Conservation (phyloP, 2,113 vertebrate species). For the Copsychus sechellarum region DNA sequence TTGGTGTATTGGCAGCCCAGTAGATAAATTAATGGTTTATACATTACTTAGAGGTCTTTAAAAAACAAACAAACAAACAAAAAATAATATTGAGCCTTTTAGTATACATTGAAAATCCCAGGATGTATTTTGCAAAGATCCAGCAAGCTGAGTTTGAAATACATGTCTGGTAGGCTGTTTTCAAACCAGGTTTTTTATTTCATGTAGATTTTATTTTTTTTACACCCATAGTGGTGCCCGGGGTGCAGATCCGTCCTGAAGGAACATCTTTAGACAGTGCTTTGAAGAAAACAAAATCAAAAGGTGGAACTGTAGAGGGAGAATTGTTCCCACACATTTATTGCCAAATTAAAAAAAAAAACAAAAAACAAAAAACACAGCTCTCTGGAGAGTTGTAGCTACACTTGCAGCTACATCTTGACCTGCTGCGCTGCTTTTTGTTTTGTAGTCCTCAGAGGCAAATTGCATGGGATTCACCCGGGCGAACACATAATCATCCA, state of each 20-base stretch:
- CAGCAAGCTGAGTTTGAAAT: background rate
- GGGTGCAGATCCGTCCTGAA: background rate
- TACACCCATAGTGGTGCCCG: background rate
- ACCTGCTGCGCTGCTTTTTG: background rate
- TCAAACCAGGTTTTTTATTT: background rate
- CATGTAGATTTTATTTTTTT: background rate
- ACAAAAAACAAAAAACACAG: background rate
- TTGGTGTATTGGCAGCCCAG: background rate
- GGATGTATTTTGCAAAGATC: background rate
- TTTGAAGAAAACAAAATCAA: conserved; percentile 44
- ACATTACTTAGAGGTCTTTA: background rate
- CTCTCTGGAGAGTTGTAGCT: background rate
- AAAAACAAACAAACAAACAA: background rate
- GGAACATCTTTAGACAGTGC: background rate
- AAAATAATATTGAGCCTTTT: background rate
- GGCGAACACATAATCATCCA: background rate
- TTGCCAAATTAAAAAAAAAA: background rate
- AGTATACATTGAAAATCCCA: background rate
- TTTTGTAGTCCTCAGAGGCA: conserved; percentile 10
- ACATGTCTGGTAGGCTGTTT: background rate
- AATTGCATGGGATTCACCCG: background rate
- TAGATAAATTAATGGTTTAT: background rate
- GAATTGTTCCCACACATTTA: conserved; percentile 35
- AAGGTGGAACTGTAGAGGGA: background rate
- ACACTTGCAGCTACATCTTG: background rate